Evolutionary conservation across 1,140 invertebrate species (phyloP).

Genomic region (Rhizoglyphus robini): DNA sequence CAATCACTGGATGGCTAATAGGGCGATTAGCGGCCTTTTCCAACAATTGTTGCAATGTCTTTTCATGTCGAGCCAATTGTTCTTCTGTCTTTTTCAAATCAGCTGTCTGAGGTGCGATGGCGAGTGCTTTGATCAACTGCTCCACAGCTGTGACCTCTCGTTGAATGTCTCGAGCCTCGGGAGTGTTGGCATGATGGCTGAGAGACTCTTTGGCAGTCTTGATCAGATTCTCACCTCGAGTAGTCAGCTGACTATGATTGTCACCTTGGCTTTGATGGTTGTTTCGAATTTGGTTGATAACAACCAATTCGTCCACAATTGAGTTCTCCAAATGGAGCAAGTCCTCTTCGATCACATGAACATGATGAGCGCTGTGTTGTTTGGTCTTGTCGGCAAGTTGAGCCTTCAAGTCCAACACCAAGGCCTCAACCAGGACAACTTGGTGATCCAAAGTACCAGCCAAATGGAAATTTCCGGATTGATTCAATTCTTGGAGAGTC

Average conservation of each 20-base stretch:
- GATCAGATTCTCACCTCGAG: neutral
- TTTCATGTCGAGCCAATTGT: conserved; percentile 4
- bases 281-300: neutral
- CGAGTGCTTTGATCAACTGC: neutral
- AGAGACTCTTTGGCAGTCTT: neutral
- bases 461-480: neutral
- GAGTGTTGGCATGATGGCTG: neutral
- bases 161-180: neutral
- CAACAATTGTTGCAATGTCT: neutral
- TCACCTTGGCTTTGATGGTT: neutral
- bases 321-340: conserved; percentile 13
- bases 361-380: neutral
- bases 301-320: conserved; percentile 5
- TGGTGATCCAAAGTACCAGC: conserved; percentile 10
- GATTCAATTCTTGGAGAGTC: neutral
- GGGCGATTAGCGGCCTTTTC: neutral
- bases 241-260: neutral
- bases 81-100: neutral
- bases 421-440: conserved; percentile 10
- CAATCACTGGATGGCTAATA: too few relatives aligned
- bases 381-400: conserved; percentile 2
- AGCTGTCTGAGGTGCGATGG: neutral
- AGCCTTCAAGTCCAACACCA: conserved; percentile 8
- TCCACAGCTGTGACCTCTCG: neutral
- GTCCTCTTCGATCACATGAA: conserved; percentile 17